Evolutionary conservation across 2,113 vertebrate species (phyloP).

Genomic region (Pelecanus crispus): DNA sequence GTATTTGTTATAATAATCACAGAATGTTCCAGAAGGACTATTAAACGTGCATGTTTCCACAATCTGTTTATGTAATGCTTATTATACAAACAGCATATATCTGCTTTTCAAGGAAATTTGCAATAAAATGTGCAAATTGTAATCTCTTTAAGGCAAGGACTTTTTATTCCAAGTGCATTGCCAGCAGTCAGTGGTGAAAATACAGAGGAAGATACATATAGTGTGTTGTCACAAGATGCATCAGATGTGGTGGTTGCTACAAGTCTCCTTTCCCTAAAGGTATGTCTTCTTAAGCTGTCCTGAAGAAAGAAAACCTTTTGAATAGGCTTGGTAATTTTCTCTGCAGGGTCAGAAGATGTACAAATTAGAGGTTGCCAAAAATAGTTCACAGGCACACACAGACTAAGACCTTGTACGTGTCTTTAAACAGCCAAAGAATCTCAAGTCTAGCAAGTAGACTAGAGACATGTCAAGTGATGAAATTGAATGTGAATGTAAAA

Average conservation of each 20-base stretch:
- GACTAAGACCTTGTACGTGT: constrained; percentile 5
- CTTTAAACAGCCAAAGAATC: constrained; percentile 29
- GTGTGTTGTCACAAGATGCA: not conserved
- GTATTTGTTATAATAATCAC: constrained; percentile 11
- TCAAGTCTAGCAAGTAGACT: constrained; percentile 17
- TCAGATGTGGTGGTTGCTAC: not conserved
- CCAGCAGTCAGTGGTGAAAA: not conserved
- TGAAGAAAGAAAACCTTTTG: not conserved
- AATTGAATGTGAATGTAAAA: constrained; percentile 42
- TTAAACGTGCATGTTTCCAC: not conserved
- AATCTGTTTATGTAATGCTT: constrained; percentile 17
- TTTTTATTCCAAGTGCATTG: not conserved
- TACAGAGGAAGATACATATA: not conserved
- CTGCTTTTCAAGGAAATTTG: constrained; percentile 1
- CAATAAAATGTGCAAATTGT: constrained; percentile 19
- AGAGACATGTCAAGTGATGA: constrained; percentile 13
- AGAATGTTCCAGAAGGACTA: not conserved
- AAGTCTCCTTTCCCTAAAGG: not conserved
- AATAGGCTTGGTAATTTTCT: constrained; percentile 10
- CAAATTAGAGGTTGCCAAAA: constrained; percentile 45
- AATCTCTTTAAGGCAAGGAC: not conserved
- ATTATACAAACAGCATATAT: not conserved
- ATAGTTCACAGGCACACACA: not conserved
- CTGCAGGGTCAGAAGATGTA: constrained; percentile 5
- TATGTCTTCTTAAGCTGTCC: not conserved